phyloP scores from a whole-genome alignment of 2,888 invertebrate species.

The Eremobia ochroleuca region DNA sequence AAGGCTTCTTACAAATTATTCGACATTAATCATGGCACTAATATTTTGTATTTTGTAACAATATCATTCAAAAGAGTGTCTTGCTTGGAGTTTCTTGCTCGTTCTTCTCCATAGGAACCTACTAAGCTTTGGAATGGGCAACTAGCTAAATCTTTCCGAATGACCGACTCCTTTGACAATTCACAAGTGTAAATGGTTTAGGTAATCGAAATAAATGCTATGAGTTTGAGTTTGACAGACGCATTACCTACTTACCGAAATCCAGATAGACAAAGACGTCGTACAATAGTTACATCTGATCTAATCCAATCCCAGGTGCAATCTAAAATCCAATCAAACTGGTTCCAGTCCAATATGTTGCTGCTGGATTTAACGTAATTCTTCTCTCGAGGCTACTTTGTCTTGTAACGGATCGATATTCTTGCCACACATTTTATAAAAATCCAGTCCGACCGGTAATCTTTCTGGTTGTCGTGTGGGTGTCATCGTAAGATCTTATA shows the following conservation, averaged over 20 bases:
- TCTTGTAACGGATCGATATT: conserved; percentile 22
- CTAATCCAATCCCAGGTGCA: conserved; percentile 45
- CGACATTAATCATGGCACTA: not conserved
- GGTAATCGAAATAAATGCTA: not conserved
- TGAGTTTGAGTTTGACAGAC: not conserved
- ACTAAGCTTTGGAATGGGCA: not conserved
- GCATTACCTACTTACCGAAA: conserved; percentile 4
- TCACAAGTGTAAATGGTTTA: not conserved
- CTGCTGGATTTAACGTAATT: conserved; percentile 43
- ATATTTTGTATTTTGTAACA: conserved; percentile 3
- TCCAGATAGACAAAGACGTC: conserved; percentile 17
- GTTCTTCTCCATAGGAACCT: not conserved
- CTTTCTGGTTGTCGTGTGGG: no score
- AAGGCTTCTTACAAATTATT: no score
- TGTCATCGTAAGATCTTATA: no score
- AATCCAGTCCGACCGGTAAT: not conserved
- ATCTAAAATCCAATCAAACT: conserved; percentile 54
- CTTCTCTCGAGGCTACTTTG: conserved; percentile 34
- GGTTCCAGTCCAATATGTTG: conserved; percentile 47
- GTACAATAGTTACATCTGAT: conserved; percentile 36
- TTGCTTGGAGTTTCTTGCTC: not conserved
- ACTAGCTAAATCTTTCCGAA: no score
- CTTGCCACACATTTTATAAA: not conserved
- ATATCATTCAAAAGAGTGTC: not conserved
- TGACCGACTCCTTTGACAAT: no score